Evolutionary conservation across 2,797 vertebrate species (phyloP), one percentile per base, ranked within the genome.

Genomic region (Percopsis omiscomaycus): DNA sequence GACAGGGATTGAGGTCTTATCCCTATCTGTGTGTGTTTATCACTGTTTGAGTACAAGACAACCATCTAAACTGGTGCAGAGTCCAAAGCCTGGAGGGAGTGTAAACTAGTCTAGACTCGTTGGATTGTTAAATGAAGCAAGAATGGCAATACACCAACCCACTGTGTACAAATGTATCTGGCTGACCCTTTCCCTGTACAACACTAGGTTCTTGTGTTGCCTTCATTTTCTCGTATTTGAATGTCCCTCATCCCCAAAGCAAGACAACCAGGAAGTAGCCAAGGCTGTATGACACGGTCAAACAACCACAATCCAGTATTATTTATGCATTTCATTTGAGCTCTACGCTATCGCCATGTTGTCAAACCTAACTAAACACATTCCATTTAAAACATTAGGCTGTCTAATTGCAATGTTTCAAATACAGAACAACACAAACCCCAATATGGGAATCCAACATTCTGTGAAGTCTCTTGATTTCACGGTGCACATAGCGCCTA

Each of bases 51-150:
- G 72, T 64, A 59, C 82, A 84, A 75, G 74, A 80, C 86, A 92
- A 89, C 81, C 61, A 84, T 84, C 78, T 71, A 69, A 78, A 89
- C 81, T 69, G 85, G 88, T 87, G 87, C 85, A 89, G 84, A 91
- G 87, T 92, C 81, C 84, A 87, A 73, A 66, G 66, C 61, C 78
- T 15, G 49, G 1, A 77, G 79, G 57, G 71, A 77, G 73, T 11
- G 9, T 81, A 63, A 78, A 78, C 84, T 67, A 81, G 89, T 85
- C 84, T 68, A 73, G 68, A 88, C 90, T 80, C 74, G 86, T 64
- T 75, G 57, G 54, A 50, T 66, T 66, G 74, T 78, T 78, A 59
- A 74, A 73, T 56, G 66, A 80, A 44, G 10, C 62, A 52, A 76
- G 70, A 80, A 77, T 46, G 64, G 50, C 51, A 69, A 58, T 16